Conservation (phyloP, 2,113 vertebrate genomes). For the Sula dactylatra region DNA sequence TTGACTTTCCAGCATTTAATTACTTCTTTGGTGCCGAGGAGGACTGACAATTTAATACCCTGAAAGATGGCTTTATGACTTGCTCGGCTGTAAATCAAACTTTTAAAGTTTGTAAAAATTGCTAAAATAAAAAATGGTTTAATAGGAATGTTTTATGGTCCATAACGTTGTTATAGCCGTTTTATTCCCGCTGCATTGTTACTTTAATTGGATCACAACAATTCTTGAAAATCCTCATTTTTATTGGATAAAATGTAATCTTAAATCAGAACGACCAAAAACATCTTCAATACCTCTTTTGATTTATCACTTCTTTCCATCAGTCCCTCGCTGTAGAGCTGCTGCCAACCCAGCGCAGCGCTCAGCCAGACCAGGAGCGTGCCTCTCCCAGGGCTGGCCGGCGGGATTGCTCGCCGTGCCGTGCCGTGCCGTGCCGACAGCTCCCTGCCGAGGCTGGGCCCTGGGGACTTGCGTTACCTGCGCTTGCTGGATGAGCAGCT, state of each 20-base stretch:
- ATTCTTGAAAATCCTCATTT: slow-evolving; percentile 73
- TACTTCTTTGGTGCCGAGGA: slow-evolving; percentile 69
- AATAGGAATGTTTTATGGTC: slow-evolving; percentile 83
- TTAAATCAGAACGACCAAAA: slow-evolving; percentile 74
- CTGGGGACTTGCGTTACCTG: neutral
- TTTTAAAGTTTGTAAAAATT: slow-evolving; percentile 82
- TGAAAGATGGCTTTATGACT: slow-evolving; percentile 76
- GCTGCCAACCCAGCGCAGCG: neutral
- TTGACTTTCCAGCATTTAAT: slow-evolving; percentile 77
- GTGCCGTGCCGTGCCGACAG: neutral
- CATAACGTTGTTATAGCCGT: slow-evolving; percentile 79
- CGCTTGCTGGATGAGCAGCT: neutral
- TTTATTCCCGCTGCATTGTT: slow-evolving; percentile 78
- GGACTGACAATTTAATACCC: slow-evolving; percentile 74
- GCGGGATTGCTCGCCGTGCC: neutral
- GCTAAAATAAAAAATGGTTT: slow-evolving; percentile 85
- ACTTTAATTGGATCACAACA: slow-evolving; percentile 80
- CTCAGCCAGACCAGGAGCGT: neutral
- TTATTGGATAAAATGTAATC: slow-evolving; percentile 62
- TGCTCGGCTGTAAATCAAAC: slow-evolving; percentile 77
- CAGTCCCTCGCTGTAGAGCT: neutral
- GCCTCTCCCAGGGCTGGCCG: neutral
- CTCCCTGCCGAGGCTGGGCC: neutral
- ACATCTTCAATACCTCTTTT: slow-evolving; percentile 59
- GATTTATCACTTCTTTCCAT: slow-evolving; percentile 35